Evolutionary conservation across 1,140 invertebrate genomes (phyloP).

Genomic region (Sesamia nonagrioides): DNA sequence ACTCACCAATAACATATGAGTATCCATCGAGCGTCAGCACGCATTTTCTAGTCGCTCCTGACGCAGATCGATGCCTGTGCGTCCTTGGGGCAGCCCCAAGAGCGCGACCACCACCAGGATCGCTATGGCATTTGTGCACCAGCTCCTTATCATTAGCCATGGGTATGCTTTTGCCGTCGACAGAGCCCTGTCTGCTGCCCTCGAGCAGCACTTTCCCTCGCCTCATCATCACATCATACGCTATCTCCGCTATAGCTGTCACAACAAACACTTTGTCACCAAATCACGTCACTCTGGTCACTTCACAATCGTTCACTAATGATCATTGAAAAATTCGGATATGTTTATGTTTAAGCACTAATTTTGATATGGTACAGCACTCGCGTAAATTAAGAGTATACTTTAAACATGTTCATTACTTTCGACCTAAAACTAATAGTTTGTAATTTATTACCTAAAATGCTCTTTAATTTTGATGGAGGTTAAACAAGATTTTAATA

Average conservation of each 20-base stretch:
- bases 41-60: conserved; percentile 90
- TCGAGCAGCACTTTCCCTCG: conserved; percentile 82
- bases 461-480: conserved; percentile 20
- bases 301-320: conserved; percentile 42
- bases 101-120: conserved; percentile 85
- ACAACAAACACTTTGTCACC: conserved; percentile 54
- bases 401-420: conserved; percentile 67
- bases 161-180: conserved; percentile 83
- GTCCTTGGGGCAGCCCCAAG: conserved; percentile 73
- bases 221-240: conserved; percentile 83
- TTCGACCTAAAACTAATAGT: conserved; percentile 60
- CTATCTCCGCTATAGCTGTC: conserved; percentile 67
- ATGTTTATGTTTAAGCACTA: conserved; percentile 67
- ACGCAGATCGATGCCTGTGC: conserved; percentile 79
- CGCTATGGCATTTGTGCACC: conserved; percentile 90
- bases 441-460: conserved; percentile 57
- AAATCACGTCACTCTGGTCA: conserved; percentile 47
- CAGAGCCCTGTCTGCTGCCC: conserved; percentile 83
- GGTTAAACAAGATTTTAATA: conserved; percentile 10
- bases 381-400: conserved; percentile 65
- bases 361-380: conserved; percentile 73
- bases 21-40: conserved; percentile 93
- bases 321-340: conserved; percentile 61
- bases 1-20: conserved; percentile 94
- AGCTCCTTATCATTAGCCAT: conserved; percentile 87